phyloP scores from a whole-genome alignment of 2,888 invertebrate species.

The Autographa gamma region DNA sequence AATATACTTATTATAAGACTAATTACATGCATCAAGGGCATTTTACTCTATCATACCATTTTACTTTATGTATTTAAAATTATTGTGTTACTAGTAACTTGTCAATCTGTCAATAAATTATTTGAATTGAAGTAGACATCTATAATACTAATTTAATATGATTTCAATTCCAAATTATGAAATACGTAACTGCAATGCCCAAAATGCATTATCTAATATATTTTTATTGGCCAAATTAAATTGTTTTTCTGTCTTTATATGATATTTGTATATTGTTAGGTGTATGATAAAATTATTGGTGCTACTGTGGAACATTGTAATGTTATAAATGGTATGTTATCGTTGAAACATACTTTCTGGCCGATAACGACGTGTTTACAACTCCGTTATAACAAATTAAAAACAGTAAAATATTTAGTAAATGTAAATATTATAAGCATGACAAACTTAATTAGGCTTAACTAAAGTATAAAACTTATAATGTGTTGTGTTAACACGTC shows the following conservation, averaged over 20 bases:
- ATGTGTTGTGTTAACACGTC: background rate
- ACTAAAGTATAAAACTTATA: background rate
- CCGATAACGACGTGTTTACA: background rate
- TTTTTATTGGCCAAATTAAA: slow-evolving; percentile 12
- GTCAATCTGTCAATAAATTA: too few relatives aligned
- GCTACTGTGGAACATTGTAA: slow-evolving; percentile 1
- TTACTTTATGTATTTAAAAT: background rate
- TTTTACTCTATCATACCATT: background rate
- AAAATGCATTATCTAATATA: background rate
- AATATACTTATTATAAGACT: slow-evolving; percentile 11
- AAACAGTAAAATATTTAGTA: background rate
- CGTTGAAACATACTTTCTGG: background rate
- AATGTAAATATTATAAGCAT: background rate
- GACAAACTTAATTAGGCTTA: background rate
- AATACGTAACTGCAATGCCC: slow-evolving; percentile 7
- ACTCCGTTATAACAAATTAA: background rate
- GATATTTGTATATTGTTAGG: background rate
- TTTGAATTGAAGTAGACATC: background rate
- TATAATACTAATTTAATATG: background rate
- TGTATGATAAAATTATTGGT: slow-evolving; percentile 30
- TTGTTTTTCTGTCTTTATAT: background rate
- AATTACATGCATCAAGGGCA: background rate
- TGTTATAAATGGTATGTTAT: background rate
- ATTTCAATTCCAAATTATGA: background rate
- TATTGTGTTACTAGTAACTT: too few relatives aligned